Conservation (phyloP, 2,113 vertebrate genomes). For the Cariama cristata region DNA sequence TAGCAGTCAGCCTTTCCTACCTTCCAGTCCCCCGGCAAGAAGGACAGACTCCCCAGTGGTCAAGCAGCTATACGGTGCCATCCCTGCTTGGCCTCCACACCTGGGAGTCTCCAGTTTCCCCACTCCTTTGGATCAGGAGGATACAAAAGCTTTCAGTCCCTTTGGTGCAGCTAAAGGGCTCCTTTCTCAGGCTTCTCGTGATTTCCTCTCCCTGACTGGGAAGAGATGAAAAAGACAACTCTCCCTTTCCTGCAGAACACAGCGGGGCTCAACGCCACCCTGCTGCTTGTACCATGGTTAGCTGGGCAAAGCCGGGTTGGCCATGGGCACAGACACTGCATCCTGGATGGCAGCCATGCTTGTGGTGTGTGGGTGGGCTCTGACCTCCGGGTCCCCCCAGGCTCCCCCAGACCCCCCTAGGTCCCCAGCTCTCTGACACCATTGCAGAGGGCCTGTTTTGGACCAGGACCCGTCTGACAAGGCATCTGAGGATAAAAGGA, state of each 20-base stretch:
- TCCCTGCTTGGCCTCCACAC: not conserved
- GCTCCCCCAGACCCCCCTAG: not conserved
- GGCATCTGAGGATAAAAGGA: not conserved
- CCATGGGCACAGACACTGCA: fast-evolving
- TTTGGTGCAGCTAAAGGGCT: not conserved
- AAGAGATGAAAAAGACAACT: not conserved
- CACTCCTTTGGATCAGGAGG: not conserved
- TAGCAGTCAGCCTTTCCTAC: not conserved
- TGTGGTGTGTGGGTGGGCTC: not conserved
- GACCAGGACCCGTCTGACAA: not conserved
- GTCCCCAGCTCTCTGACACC: not conserved
- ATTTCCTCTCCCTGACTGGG: not conserved
- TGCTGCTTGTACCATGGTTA: fast-evolving
- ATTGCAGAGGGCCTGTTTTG: not conserved
- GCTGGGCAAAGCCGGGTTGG: fast-evolving
- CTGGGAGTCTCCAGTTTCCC: not conserved
- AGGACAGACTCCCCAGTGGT: not conserved
- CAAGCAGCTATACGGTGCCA: not conserved
- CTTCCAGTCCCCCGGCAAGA: not conserved
- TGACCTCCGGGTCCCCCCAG: fast-evolving
- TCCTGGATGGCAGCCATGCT: not conserved
- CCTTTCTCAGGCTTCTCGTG: not conserved
- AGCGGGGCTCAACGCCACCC: fast-evolving
- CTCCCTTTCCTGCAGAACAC: not conserved
- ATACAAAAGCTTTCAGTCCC: not conserved